Evolutionary conservation across 2,113 vertebrate genomes (phyloP), one percentile per base, ranked within the genome.

Genomic region (Gallinago media): DNA sequence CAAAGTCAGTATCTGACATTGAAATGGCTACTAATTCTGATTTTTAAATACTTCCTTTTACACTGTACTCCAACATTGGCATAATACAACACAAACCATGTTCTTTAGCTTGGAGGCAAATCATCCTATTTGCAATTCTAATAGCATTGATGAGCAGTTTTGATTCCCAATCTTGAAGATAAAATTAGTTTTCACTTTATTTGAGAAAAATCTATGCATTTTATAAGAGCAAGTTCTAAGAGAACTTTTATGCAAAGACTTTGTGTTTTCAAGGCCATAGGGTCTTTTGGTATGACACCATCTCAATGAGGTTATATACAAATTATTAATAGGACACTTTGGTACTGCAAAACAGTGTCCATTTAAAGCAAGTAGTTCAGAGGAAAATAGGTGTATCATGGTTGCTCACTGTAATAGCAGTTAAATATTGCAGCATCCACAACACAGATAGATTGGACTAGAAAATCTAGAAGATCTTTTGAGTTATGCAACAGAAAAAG

Each of bases 51-150:
- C 32, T 76, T 92, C 32, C 34, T 85, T 17, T 88, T 68, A 46
- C 22, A 44, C 25, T 46, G 15, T 92, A 54, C 19, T 84, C 49
- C 31, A 85, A 12, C 3, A 1, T 26, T 76, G 27, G 58, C 63
- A 73, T 68, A 75, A 68, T 61, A 58, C 9, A 82, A 61, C 12
- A 67, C 32, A 63, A 74, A 34, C 12, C 81, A 29, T 26, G 27
- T 82, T 89, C 29, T 95, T 84, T 68, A 90, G 40, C 73, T 85
- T 56, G n/a, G 29, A 68, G 27, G n/a, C 46, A 92, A 83, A 93
- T 83, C 1, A 80, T 46, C 44, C 42, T 6, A 62, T 92, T 67
- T 85, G 11, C 29, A 88, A 83, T 92, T 95, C 46, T 46, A 62
- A 66, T 46, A 2, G 0, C 13, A 44, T 9, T 42, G 15, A 13